phyloP scores from a whole-genome alignment of 2,797 vertebrate species.

The Morelia viridis region DNA sequence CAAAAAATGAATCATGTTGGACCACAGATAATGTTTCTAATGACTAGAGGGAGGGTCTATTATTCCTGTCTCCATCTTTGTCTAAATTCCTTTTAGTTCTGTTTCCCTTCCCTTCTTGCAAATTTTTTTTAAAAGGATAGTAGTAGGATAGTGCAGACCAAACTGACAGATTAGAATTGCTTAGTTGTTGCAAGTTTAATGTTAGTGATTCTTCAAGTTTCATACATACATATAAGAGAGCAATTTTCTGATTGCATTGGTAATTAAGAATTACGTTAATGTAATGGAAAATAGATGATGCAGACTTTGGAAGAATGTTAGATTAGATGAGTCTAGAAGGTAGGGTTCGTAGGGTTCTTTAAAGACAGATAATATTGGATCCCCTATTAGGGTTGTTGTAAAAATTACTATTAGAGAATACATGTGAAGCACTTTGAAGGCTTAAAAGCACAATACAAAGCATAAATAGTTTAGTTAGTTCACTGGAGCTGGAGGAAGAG shows the following conservation, averaged over 20 bases:
- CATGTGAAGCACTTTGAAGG: not conserved
- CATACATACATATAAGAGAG: not conserved
- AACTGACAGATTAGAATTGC: not conserved
- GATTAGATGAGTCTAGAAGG: not conserved
- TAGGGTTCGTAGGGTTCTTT: not conserved
- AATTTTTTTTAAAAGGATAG: not conserved
- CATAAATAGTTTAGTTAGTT: not conserved
- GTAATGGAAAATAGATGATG: not conserved
- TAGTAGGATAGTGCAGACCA: not conserved
- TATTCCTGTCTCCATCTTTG: not conserved
- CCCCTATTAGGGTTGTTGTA: not conserved
- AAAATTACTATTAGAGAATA: not conserved
- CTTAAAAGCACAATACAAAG: not conserved
- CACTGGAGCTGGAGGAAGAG: not conserved
- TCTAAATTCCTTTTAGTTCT: not conserved
- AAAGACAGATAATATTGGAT: not conserved
- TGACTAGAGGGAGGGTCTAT: not conserved
- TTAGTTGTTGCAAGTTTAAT: not conserved
- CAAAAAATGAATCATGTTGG: not conserved
- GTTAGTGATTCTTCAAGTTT: not conserved
- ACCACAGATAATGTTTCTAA: not conserved
- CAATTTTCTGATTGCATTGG: not conserved
- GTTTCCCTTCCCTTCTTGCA: not conserved
- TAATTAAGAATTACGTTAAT: not conserved
- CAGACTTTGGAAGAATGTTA: not conserved